phyloP scores from a whole-genome alignment of 1,140 invertebrate species.

The Sweltsa coloradensis region DNA sequence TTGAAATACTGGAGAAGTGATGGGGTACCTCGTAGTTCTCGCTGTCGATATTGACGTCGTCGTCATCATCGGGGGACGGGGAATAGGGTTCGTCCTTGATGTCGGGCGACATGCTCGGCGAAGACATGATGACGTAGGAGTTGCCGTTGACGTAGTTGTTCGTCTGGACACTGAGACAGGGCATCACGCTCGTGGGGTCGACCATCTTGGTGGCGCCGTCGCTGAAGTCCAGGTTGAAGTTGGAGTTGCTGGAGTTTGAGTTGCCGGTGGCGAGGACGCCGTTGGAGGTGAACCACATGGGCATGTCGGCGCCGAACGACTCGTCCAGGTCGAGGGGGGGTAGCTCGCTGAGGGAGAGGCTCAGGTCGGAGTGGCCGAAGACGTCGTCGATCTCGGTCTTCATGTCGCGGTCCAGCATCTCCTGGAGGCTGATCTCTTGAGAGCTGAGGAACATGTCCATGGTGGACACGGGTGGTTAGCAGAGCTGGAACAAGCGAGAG shows the following conservation, averaged over 20 bases:
- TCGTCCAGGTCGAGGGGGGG: slow-evolving; percentile 8
- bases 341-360: slow-evolving; percentile 7
- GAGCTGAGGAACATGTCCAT: slow-evolving; percentile 41
- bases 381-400: slow-evolving; percentile 67
- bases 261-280: slow-evolving; percentile 8
- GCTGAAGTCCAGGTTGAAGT: slow-evolving; percentile 54
- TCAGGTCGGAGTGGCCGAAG: slow-evolving; percentile 38
- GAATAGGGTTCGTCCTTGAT: no score
- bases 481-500: no score
- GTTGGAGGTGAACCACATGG: slow-evolving; percentile 16
- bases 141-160: slow-evolving; percentile 4
- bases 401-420: slow-evolving; percentile 71
- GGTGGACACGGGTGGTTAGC: no score
- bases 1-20: no score
- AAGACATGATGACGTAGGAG: no score
- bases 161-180: slow-evolving; percentile 34
- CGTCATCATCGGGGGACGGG: no score
- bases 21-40: no score
- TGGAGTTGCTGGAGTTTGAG: slow-evolving; percentile 19
- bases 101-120: no score
- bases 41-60: no score
- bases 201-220: slow-evolving; percentile 41
- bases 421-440: slow-evolving; percentile 49
- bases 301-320: slow-evolving; percentile 10
- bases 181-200: slow-evolving; percentile 61